Percentiles rank a stretch among this genome's conserved stretches.
phyloP scores from a whole-genome alignment of 2,888 invertebrate species.

The Malthinus flaveolus region DNA sequence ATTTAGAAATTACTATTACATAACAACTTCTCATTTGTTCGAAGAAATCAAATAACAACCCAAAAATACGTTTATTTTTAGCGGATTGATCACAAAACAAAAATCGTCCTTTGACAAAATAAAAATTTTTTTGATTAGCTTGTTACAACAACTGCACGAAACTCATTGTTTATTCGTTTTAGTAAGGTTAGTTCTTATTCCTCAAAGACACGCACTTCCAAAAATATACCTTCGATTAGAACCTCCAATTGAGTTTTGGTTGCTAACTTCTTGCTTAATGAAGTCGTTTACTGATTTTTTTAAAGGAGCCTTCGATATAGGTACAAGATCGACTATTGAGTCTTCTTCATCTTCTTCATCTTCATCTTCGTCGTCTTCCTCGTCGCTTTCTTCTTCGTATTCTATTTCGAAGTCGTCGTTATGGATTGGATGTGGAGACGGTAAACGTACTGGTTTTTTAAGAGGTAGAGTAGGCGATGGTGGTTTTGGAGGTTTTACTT shows the following conservation, averaged over 20 bases:
- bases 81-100: background rate
- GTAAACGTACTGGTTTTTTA: slow-evolving; percentile 15
- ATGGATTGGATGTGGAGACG: slow-evolving; percentile 34
- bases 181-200: slow-evolving; percentile 10
- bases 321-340: slow-evolving; percentile 20
- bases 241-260: slow-evolving; percentile 21
- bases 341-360: slow-evolving; percentile 36
- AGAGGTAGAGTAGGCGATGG: slow-evolving; percentile 34
- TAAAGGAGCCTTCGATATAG: slow-evolving; percentile 4
- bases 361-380: slow-evolving; percentile 34
- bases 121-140: background rate
- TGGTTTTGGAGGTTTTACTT: slow-evolving; percentile 44
- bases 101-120: background rate
- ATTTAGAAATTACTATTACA: background rate
- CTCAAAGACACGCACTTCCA: slow-evolving; percentile 6
- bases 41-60: background rate
- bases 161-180: background rate
- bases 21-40: background rate
- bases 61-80: background rate
- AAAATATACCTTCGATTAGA: slow-evolving; percentile 20
- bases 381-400: slow-evolving; percentile 34
- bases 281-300: slow-evolving; percentile 30
- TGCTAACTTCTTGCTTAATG: slow-evolving; percentile 28
- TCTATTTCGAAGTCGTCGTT: slow-evolving; percentile 31
- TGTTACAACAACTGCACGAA: background rate